A percentile compares a stretch with the other conserved stretches of the same genome.
These are phyloP conservation scores for Xenops minutus DNA, from an alignment of 2,797 vertebrate species.

Conservation along the genomic window DNA sequence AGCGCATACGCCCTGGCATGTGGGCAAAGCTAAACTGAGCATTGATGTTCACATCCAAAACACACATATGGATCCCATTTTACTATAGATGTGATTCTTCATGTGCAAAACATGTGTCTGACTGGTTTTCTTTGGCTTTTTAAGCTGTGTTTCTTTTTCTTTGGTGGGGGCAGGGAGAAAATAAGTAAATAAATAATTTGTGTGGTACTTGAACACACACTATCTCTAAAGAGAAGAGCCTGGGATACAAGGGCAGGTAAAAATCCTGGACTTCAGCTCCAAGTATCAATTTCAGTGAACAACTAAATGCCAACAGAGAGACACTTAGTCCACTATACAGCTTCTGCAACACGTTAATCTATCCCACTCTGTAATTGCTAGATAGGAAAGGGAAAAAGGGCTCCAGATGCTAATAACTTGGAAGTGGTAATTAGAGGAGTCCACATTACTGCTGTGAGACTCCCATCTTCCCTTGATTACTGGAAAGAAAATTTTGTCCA, in stretches of 20 bases:
- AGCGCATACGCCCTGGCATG: not conserved
- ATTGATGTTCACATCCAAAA: constrained; percentile 47
- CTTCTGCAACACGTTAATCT: constrained; percentile 32
- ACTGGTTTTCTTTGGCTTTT: constrained; percentile 43
- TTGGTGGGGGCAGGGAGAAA: constrained; percentile 37
- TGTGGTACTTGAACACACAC: not conserved
- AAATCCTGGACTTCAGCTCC: not conserved
- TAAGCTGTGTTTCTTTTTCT: constrained; percentile 20
- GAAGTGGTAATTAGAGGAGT: constrained; percentile 66
- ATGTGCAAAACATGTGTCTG: constrained; percentile 68
- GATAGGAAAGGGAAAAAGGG: constrained; percentile 54
- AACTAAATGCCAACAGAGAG: not conserved
- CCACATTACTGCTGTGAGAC: constrained; percentile 38
- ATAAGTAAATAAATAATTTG: constrained; percentile 38
- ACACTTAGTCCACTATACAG: not conserved
- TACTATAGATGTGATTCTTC: constrained; percentile 46
- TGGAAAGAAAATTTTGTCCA: constrained; percentile 36
- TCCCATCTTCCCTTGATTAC: constrained; percentile 61
- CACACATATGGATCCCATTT: constrained; percentile 64
- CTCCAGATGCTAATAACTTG: constrained; percentile 65
- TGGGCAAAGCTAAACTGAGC: constrained; percentile 16
- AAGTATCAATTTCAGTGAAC: constrained; percentile 25
- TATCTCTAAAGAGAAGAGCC: not conserved
- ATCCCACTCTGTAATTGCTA: constrained; percentile 43
- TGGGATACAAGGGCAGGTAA: not conserved